Conservation (phyloP, 2,888 invertebrate genomes). For the Lumbricus terrestris region DNA sequence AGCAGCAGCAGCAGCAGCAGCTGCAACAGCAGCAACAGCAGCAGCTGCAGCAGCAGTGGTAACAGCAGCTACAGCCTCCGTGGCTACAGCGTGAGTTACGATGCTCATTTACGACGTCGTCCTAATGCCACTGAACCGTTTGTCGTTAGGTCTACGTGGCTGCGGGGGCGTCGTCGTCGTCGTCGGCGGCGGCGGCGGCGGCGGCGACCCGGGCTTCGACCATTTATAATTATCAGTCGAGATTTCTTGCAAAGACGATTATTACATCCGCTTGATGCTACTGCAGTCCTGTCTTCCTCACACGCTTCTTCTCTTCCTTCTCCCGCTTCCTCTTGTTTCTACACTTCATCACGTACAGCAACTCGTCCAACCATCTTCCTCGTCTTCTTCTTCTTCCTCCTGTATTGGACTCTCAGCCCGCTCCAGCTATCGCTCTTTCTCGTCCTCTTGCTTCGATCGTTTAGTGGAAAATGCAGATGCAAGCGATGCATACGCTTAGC, state of each 20-base stretch:
- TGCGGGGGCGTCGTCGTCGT: too few species aligned
- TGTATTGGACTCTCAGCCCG: too few species aligned
- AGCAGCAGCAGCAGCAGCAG: background rate
- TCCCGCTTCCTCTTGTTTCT: background rate
- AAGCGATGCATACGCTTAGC: background rate
- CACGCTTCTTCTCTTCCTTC: background rate
- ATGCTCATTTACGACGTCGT: background rate
- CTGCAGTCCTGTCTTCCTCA: background rate
- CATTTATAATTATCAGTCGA: background rate
- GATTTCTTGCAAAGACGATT: background rate
- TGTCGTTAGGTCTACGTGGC: background rate
- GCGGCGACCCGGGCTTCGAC: background rate
- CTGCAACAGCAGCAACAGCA: conserved; percentile 9
- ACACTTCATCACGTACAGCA: background rate
- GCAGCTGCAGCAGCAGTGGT: background rate
- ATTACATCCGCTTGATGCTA: background rate
- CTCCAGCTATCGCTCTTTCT: background rate
- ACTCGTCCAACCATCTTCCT: background rate
- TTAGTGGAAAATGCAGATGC: too few species aligned
- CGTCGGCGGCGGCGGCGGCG: too few species aligned
- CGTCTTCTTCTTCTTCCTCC: background rate
- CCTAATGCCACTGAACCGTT: background rate
- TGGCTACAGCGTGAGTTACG: background rate
- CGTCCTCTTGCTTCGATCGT: background rate
- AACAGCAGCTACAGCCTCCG: background rate